A percentile compares a stretch with the other conserved stretches of the same genome.
These are phyloP conservation scores for Priapulus caudatus DNA, from an alignment of 2,888 invertebrate genomes.

Conservation along the genomic window DNA sequence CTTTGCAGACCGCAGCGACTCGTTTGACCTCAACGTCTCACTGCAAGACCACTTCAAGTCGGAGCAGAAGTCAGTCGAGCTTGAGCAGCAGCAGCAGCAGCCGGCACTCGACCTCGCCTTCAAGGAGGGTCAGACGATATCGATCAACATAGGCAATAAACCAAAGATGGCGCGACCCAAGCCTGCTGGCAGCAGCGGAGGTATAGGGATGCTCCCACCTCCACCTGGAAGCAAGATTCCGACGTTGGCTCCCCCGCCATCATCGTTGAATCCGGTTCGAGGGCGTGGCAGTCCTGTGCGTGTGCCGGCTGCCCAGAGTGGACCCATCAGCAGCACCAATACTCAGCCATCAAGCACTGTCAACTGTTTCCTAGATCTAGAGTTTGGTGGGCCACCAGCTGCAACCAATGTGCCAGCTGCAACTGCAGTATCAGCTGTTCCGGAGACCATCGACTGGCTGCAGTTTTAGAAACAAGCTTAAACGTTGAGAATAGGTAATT, in stretches of 20 bases:
- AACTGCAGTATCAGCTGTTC: too few species aligned
- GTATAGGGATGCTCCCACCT: conserved; percentile 45
- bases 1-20: conserved; percentile 93
- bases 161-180: conserved; percentile 50
- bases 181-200: conserved; percentile 45
- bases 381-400: too few species aligned
- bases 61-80: conserved; percentile 63
- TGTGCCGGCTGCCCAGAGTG: too few species aligned
- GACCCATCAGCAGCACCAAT: too few species aligned
- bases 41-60: conserved; percentile 92
- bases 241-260: background rate
- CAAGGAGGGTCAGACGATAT: conserved; percentile 98
- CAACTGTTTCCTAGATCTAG: too few species aligned
- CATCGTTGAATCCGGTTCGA: background rate
- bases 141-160: conserved; percentile 76
- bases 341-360: too few species aligned
- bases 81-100: conserved; percentile 55
- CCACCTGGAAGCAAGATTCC: conserved; percentile 48
- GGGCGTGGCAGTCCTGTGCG: background rate
- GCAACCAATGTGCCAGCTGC: too few species aligned
- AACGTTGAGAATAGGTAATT: too few species aligned
- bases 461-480: too few species aligned
- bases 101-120: conserved; percentile 83
- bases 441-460: too few species aligned
- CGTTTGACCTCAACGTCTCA: conserved; percentile 96